Evolutionary conservation across 2,888 invertebrate species (phyloP).

Genomic region (Lasioglossum marginatum): DNA sequence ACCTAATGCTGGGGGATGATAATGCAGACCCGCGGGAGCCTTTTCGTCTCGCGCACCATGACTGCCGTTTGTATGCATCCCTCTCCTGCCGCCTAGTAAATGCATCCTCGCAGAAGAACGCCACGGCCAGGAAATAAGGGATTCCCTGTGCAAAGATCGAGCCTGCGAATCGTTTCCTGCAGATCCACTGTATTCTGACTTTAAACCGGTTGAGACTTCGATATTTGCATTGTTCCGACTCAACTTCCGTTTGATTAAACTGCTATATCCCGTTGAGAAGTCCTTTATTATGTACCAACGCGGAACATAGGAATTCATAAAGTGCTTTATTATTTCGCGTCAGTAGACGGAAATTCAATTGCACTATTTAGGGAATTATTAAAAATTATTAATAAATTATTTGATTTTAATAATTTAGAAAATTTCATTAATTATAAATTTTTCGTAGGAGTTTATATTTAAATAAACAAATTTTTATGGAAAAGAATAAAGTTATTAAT

Average conservation of each 20-base stretch:
- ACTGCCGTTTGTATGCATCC: conserved; percentile 41
- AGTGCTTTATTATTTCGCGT: neutral
- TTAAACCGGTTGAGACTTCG: neutral
- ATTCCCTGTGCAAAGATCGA: conserved; percentile 8
- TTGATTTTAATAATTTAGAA: too few species aligned
- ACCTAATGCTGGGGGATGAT: conserved; percentile 76
- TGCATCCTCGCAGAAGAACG: conserved; percentile 26
- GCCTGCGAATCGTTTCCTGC: neutral
- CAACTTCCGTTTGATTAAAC: too few species aligned
- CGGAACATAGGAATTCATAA: neutral
- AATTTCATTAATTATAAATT: too few species aligned
- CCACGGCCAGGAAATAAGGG: conserved; percentile 34
- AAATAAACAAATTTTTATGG: too few species aligned
- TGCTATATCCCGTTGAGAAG: neutral
- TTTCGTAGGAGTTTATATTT: too few species aligned
- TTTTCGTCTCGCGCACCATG: conserved; percentile 69
- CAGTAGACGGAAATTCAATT: neutral
- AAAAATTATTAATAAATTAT: too few species aligned
- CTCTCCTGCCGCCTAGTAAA: conserved; percentile 21
- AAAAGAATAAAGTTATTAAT: too few species aligned
- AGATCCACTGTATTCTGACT: neutral
- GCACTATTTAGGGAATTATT: too few species aligned
- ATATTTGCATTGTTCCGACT: neutral
- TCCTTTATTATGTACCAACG: neutral
- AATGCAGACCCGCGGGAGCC: conserved; percentile 76